These are phyloP conservation scores for Cranoglanis bouderius DNA, from an alignment of 2,113 vertebrate genomes.

Conservation along the genomic window DNA sequence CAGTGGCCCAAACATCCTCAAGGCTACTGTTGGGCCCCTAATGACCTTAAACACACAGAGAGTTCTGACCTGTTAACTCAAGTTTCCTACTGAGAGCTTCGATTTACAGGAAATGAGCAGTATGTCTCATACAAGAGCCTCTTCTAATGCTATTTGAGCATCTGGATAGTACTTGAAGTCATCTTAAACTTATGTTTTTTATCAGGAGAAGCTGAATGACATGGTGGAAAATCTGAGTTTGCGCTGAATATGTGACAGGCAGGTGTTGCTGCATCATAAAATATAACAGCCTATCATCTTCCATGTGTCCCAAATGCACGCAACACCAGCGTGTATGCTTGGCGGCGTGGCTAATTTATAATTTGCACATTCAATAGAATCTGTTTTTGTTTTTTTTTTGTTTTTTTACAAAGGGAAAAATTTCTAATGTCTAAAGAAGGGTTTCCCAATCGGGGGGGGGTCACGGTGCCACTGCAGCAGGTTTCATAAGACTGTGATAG, in stretches of 20 bases:
- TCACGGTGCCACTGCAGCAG: background rate
- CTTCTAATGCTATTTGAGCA: background rate
- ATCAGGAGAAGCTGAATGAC: background rate
- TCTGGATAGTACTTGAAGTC: background rate
- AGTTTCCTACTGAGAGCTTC: constrained; percentile 21
- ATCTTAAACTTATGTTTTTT: background rate
- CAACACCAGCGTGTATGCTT: background rate
- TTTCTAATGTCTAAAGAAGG: background rate
- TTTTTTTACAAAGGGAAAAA: background rate
- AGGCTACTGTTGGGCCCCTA: background rate
- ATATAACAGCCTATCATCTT: background rate
- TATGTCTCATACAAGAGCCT: background rate
- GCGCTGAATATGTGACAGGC: background rate
- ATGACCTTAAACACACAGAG: constrained; percentile 1
- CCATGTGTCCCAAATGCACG: background rate
- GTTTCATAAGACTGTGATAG: background rate
- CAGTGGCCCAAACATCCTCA: constrained; percentile 31
- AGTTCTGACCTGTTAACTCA: background rate
- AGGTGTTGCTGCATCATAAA: background rate
- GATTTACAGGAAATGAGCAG: background rate
- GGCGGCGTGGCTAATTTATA: background rate
- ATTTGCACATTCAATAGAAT: background rate
- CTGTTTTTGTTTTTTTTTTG: background rate
- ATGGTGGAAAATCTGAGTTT: constrained; percentile 15
- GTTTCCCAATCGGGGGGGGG: background rate